Evolutionary conservation across 2,888 invertebrate genomes (phyloP).

Genomic region (Lepas anatifera): DNA sequence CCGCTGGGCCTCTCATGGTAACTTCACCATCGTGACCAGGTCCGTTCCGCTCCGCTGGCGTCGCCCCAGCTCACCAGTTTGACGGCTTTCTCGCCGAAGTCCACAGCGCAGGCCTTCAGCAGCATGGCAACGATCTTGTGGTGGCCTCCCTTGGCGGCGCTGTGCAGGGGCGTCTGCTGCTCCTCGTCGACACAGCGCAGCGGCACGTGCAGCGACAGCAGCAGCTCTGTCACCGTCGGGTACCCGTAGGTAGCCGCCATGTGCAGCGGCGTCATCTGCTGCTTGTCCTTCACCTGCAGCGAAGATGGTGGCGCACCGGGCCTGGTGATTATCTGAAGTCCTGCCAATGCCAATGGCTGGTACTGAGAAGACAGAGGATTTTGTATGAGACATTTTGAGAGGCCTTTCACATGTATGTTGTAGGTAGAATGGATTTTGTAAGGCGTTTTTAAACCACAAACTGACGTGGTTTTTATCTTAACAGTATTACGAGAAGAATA

Average conservation of each 20-base stretch:
- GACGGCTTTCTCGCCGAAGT: slow-evolving; percentile 13
- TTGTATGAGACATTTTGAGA: too few relatives aligned
- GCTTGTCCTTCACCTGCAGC: slow-evolving; percentile 34
- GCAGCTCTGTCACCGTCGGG: slow-evolving; percentile 30
- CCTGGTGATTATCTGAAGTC: too few relatives aligned
- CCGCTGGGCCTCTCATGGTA: too few relatives aligned
- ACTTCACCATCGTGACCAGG: too few relatives aligned
- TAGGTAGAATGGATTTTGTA: too few relatives aligned
- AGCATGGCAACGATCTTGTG: slow-evolving; percentile 23
- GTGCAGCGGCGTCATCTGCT: slow-evolving; percentile 37
- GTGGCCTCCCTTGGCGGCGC: slow-evolving; percentile 29
- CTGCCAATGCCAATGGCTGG: too few relatives aligned
- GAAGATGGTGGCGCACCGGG: too few relatives aligned
- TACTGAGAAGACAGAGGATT: too few relatives aligned
- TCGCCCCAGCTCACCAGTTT: neutral
- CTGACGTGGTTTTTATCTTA: too few relatives aligned
- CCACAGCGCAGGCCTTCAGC: slow-evolving; percentile 14
- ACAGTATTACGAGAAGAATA: too few relatives aligned
- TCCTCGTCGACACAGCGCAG: slow-evolving; percentile 30
- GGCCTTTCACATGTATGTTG: too few relatives aligned
- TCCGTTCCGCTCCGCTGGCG: neutral
- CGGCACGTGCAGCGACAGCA: slow-evolving; percentile 34
- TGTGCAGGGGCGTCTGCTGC: slow-evolving; percentile 34
- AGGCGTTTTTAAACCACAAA: too few relatives aligned
- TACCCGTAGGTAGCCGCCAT: slow-evolving; percentile 36